A percentile compares a stretch with the other conserved stretches of the same genome.
Conservation (phyloP, 2,797 vertebrate genomes). For the Urosaurus nigricauda region DNA sequence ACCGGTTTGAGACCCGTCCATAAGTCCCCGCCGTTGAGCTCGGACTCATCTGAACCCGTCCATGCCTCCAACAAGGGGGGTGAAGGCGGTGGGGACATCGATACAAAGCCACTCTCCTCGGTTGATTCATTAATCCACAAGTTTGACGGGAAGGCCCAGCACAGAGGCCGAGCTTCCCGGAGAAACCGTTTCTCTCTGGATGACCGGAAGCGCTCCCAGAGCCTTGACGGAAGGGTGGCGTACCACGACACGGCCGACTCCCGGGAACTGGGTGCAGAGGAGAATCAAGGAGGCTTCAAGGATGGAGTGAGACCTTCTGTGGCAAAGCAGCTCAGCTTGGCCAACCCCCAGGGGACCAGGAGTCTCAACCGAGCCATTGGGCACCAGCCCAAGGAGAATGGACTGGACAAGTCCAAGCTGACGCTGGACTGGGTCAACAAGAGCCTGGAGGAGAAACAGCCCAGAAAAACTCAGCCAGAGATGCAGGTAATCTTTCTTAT, state of each 20-base stretch:
- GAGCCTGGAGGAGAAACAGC: constrained; percentile 52
- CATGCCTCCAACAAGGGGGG: background rate
- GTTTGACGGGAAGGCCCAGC: constrained; percentile 81
- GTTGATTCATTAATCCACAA: constrained; percentile 86
- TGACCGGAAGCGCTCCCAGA: constrained; percentile 86
- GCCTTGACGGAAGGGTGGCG: constrained; percentile 80
- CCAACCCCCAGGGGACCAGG: constrained; percentile 54
- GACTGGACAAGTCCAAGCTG: constrained; percentile 44
- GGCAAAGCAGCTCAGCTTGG: background rate
- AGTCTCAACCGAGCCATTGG: constrained; percentile 54
- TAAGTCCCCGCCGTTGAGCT: constrained; percentile 52
- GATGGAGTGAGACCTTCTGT: rapidly evolving
- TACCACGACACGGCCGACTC: background rate
- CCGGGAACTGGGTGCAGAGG: constrained; percentile 7
- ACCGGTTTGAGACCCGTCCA: constrained; percentile 61
- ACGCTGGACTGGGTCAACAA: constrained; percentile 70
- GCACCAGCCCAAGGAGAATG: background rate
- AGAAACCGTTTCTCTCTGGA: constrained; percentile 70
- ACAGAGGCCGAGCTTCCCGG: constrained; percentile 70
- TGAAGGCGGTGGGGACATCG: constrained; percentile 73
- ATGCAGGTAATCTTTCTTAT: constrained; percentile 36
- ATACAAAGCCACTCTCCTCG: constrained; percentile 85
- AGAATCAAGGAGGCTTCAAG: rapidly evolving
- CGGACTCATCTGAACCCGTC: rapidly evolving
- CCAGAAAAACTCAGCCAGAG: constrained; percentile 19